phyloP scores from a whole-genome alignment of 2,888 invertebrate genomes.

The Orgyia antiqua region DNA sequence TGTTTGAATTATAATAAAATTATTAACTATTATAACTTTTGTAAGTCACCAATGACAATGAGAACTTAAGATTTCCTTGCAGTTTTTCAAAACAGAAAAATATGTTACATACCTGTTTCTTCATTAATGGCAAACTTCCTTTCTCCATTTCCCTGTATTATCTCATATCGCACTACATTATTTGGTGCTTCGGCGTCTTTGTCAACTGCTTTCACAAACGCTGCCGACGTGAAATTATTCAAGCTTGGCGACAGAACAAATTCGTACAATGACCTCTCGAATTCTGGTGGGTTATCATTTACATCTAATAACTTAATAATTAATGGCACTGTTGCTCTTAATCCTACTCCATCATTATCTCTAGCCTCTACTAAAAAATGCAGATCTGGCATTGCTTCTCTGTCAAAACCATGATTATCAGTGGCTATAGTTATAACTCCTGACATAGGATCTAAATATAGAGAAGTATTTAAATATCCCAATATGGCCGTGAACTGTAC shows the following conservation, averaged over 20 bases:
- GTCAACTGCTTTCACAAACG: conserved; percentile 90
- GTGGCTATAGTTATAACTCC: conserved; percentile 90
- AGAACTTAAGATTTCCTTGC: too few species aligned
- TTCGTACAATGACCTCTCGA: conserved; percentile 87
- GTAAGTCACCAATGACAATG: too few species aligned
- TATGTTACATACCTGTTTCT: conserved; percentile 78
- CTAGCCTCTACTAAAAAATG: conserved; percentile 91
- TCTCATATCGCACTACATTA: conserved; percentile 90
- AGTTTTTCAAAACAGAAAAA: neutral
- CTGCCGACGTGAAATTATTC: conserved; percentile 85
- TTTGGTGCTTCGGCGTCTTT: conserved; percentile 90
- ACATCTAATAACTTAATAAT: conserved; percentile 86
- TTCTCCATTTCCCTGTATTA: conserved; percentile 86
- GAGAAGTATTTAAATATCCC: conserved; percentile 87
- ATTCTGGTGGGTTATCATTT: conserved; percentile 92
- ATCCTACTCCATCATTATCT: conserved; percentile 90
- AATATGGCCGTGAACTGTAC: conserved; percentile 87
- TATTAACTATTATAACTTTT: too few species aligned
- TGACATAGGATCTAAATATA: conserved; percentile 85
- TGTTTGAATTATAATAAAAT: too few species aligned
- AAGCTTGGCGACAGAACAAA: conserved; percentile 87
- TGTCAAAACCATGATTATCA: conserved; percentile 87
- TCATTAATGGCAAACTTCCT: conserved; percentile 87
- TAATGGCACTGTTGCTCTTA: conserved; percentile 84
- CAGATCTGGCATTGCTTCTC: conserved; percentile 87